A percentile compares a stretch with the other conserved stretches of the same genome.
These are phyloP conservation scores for Synanthedon myopaeformis DNA, from an alignment of 2,888 invertebrate genomes.

Conservation along the genomic window DNA sequence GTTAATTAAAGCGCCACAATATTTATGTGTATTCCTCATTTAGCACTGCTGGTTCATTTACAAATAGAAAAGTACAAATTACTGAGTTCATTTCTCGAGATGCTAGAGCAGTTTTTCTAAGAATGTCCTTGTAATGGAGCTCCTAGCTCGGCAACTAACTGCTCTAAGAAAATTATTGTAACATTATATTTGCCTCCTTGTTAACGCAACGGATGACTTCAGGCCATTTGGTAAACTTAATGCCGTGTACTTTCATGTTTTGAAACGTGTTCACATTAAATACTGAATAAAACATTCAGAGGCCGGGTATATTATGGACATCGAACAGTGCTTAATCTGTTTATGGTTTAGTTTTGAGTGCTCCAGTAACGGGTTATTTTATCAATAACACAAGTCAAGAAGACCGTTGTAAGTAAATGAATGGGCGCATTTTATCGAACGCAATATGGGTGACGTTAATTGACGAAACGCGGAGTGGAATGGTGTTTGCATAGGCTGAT, in stretches of 20 bases:
- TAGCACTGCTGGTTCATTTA: no score
- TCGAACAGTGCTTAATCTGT: no score
- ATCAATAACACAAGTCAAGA: no score
- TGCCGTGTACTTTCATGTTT: neutral
- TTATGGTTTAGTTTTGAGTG: no score
- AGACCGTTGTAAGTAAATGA: slow-evolving; percentile 19
- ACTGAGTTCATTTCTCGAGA: slow-evolving; percentile 19
- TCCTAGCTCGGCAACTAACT: slow-evolving; percentile 16
- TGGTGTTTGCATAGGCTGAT: slow-evolving; percentile 28
- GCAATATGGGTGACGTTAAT: slow-evolving; percentile 48
- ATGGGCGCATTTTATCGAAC: slow-evolving; percentile 22
- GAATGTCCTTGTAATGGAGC: slow-evolving; percentile 36
- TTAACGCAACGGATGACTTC: slow-evolving; percentile 22
- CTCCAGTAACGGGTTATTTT: no score
- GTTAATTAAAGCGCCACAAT: no score
- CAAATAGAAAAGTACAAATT: neutral
- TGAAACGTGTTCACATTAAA: no score
- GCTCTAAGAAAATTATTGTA: slow-evolving; percentile 33
- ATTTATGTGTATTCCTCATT: no score
- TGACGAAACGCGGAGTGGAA: slow-evolving; percentile 40
- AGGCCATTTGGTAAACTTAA: slow-evolving; percentile 3
- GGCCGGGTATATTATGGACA: no score
- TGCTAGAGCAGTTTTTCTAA: slow-evolving; percentile 23
- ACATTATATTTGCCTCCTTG: slow-evolving; percentile 44
- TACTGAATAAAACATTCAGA: no score